These are phyloP conservation scores for Lerista edwardsae DNA, from an alignment of 2,797 vertebrate species.

Conservation along the genomic window DNA sequence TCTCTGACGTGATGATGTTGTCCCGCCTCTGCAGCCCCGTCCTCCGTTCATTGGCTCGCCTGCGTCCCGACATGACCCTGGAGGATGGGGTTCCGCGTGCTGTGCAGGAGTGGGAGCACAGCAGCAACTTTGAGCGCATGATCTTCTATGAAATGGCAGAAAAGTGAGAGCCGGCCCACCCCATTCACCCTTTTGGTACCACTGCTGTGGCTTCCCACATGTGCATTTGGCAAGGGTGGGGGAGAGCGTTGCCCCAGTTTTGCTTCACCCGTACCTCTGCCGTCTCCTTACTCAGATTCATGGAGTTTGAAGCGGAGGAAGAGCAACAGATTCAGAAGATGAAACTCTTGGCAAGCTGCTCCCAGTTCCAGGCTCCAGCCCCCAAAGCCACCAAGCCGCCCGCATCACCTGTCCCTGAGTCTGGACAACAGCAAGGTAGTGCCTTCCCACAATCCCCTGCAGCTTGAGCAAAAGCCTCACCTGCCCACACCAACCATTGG, in stretches of 20 bases:
- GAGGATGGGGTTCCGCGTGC: conserved; percentile 68
- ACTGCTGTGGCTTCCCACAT: no score
- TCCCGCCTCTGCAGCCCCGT: conserved; percentile 61
- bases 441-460: background rate
- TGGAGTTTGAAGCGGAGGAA: conserved; percentile 71
- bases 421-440: conserved; percentile 67
- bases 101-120: conserved; percentile 66
- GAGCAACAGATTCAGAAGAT: conserved; percentile 65
- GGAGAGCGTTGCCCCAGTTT: background rate
- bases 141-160: conserved; percentile 74
- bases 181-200: no score
- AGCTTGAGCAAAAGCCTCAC: background rate
- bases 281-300: conserved; percentile 60
- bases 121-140: conserved; percentile 73
- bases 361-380: conserved; percentile 37
- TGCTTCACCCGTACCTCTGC: background rate
- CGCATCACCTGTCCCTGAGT: conserved; percentile 25
- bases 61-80: conserved; percentile 67
- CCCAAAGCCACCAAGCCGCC: conserved; percentile 44
- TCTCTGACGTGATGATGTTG: background rate
- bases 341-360: conserved; percentile 45
- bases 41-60: conserved; percentile 69
- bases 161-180: conserved; percentile 62
- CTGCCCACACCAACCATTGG: background rate
- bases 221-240: background rate